Percentiles rank a stretch among this genome's conserved stretches.
phyloP scores from a whole-genome alignment of 2,888 invertebrate genomes.

The Orchestes rusci region DNA sequence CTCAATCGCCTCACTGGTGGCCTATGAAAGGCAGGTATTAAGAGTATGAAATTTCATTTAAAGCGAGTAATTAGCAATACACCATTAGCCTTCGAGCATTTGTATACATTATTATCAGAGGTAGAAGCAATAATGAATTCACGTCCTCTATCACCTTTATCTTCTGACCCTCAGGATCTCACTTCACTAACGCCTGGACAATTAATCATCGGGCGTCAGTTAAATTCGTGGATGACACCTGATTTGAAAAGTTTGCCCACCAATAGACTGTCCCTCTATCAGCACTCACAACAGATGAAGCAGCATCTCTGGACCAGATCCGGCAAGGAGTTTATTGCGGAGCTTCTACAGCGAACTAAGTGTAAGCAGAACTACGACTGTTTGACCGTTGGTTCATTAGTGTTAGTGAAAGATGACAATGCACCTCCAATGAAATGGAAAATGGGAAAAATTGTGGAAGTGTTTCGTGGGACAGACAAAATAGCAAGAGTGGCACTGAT shows the following conservation, averaged over 20 bases:
- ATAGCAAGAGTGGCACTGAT: too few species aligned
- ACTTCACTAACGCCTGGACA: constrained; percentile 18
- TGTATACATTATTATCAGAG: constrained; percentile 15
- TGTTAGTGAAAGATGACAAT: too few species aligned
- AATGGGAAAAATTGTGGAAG: too few species aligned
- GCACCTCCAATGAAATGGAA: too few species aligned
- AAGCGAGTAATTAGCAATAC: constrained; percentile 13
- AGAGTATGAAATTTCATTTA: constrained; percentile 27
- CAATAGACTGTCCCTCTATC: too few species aligned
- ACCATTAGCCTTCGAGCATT: constrained; percentile 15
- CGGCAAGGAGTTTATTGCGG: constrained; percentile 10
- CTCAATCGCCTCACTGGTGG: constrained; percentile 16
- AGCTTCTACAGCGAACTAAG: constrained; percentile 6
- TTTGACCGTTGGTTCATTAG: too few species aligned
- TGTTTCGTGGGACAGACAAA: too few species aligned
- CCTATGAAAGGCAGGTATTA: constrained; percentile 13
- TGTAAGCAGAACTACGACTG: too few species aligned
- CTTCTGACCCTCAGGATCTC: constrained; percentile 13
- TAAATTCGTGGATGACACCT: constrained; percentile 1
- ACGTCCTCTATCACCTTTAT: constrained; percentile 13
- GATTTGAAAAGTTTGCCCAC: constrained; percentile 7
- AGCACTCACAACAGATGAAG: too few species aligned
- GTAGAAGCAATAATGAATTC: constrained; percentile 20
- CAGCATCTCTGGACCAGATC: constrained; percentile 8
- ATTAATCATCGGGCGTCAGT: constrained; percentile 14